These are phyloP conservation scores for Dallia pectoralis DNA, from an alignment of 2,797 vertebrate genomes.

Conservation along the genomic window DNA sequence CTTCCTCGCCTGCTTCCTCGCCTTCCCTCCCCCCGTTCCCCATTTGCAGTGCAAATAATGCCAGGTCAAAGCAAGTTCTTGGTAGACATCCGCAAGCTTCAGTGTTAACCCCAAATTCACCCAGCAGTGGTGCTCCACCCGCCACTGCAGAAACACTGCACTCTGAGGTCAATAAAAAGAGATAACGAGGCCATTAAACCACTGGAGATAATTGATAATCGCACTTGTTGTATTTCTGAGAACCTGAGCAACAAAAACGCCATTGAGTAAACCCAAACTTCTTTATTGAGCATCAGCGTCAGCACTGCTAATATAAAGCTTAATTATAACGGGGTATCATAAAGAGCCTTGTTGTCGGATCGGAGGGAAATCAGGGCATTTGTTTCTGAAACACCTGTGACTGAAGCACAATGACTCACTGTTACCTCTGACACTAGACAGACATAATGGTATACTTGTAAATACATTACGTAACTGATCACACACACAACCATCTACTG, in stretches of 20 bases:
- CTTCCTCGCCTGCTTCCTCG: no score
- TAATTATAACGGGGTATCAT: no score
- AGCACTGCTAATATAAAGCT: no score
- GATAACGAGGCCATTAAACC: no score
- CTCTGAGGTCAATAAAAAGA: no score
- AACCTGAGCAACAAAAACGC: no score
- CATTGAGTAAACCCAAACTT: no score
- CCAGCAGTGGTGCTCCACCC: not conserved
- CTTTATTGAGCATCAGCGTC: no score
- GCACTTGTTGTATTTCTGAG: no score
- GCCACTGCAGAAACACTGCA: no score
- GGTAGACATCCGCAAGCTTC: not conserved
- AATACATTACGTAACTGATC: not conserved
- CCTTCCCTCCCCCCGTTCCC: not conserved
- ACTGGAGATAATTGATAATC: no score
- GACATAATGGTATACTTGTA: not conserved
- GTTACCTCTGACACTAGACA: not conserved
- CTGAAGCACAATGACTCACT: not conserved
- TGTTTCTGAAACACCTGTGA: not conserved
- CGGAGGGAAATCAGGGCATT: slow-evolving; percentile 3
- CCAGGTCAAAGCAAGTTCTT: not conserved
- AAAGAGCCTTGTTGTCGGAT: not conserved
- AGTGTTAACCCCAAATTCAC: not conserved
- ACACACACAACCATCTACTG: not conserved
- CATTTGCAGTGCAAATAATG: not conserved